Percentiles rank a stretch among this genome's conserved stretches.
Evolutionary conservation across 2,888 invertebrate species (phyloP).

Genomic region (Linnaemya vulpina): DNA sequence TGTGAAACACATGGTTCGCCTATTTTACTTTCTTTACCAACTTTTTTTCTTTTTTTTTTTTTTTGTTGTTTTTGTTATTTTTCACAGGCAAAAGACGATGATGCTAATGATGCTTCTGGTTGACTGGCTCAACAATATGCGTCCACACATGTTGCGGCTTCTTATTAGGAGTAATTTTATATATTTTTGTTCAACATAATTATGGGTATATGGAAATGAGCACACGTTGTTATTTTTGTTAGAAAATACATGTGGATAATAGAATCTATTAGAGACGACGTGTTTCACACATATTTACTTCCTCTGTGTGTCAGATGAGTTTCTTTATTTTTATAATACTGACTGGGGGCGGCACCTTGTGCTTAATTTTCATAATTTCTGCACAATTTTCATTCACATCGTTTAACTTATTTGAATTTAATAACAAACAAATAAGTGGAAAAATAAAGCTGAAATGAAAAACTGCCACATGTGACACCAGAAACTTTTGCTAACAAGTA

Average conservation of each 20-base stretch:
- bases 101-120: slow-evolving; percentile 38
- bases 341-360: slow-evolving; percentile 62
- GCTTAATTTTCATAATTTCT: slow-evolving; percentile 73
- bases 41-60: background rate
- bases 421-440: slow-evolving; percentile 51
- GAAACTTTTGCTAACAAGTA: background rate
- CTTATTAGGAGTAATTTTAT: slow-evolving; percentile 57
- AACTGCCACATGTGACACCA: background rate
- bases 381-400: slow-evolving; percentile 73
- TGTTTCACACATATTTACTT: slow-evolving; percentile 4
- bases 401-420: slow-evolving; percentile 73
- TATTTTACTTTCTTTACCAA: slow-evolving; percentile 9
- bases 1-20: slow-evolving; percentile 59
- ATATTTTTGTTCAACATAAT: slow-evolving; percentile 59
- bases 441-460: background rate
- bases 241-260: background rate
- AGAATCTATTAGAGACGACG: background rate
- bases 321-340: slow-evolving; percentile 36
- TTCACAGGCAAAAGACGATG: background rate
- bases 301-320: background rate
- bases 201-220: slow-evolving; percentile 23
- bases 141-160: slow-evolving; percentile 68
- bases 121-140: slow-evolving; percentile 61
- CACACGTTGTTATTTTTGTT: background rate
- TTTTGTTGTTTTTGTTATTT: slow-evolving; percentile 1